A percentile compares a stretch with the other conserved stretches of the same genome.
Conservation (phyloP, 53 echinoderm and acorn worm species). For the Paelopatides confundens region DNA sequence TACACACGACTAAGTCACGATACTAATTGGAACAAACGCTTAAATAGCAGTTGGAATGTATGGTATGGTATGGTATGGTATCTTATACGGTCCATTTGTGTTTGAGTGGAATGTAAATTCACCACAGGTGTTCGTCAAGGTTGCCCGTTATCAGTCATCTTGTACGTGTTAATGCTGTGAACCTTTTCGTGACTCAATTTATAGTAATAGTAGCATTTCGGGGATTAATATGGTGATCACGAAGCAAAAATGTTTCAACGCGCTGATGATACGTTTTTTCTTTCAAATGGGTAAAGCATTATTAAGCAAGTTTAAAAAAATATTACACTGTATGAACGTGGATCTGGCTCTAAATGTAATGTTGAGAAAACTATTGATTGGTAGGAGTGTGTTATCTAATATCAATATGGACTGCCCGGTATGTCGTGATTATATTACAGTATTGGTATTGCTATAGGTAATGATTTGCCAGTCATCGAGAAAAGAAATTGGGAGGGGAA, state of each 20-base stretch:
- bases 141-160: neutral
- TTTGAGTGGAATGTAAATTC: no score
- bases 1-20: no score
- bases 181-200: neutral
- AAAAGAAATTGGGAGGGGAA: neutral
- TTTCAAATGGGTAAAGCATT: neutral
- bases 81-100: no score
- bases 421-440: neutral
- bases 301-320: neutral
- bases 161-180: neutral
- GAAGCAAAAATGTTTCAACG: constrained; percentile 18
- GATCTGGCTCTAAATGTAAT: constrained; percentile 38
- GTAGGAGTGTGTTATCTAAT: neutral
- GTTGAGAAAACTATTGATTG: neutral
- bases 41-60: no score
- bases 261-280: constrained; percentile 21
- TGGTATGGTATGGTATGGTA: no score
- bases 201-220: neutral
- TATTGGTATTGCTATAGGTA: neutral
- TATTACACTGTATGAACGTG: neutral
- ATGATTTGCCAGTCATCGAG: neutral
- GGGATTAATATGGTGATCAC: neutral
- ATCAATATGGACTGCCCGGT: neutral
- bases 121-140: neutral
- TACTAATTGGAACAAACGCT: no score